These are phyloP conservation scores for Brachymystax lenok DNA, from an alignment of 2,797 vertebrate genomes.

Conservation along the genomic window DNA sequence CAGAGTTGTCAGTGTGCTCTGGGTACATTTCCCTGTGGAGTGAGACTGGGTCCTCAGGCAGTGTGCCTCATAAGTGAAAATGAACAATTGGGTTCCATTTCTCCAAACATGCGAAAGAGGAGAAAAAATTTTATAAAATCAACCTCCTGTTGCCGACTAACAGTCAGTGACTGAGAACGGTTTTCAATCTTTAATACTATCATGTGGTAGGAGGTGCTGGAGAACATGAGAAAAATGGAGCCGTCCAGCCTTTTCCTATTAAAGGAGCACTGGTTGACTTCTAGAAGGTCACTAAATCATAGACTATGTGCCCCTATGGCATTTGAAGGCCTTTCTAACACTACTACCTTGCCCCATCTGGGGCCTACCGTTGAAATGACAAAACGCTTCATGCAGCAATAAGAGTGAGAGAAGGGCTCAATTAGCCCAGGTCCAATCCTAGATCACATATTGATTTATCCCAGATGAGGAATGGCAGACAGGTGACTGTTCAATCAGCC, in stretches of 20 bases:
- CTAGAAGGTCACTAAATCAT: slow-evolving; percentile 62
- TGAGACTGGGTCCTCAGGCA: not conserved
- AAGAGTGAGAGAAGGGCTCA: slow-evolving; percentile 76
- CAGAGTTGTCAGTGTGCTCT: not conserved
- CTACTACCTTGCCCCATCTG: slow-evolving; percentile 41
- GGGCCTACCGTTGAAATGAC: slow-evolving; percentile 67
- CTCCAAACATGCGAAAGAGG: slow-evolving; percentile 2
- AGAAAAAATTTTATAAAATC: not conserved
- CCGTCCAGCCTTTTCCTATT: slow-evolving; percentile 19
- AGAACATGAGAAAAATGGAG: slow-evolving; percentile 41
- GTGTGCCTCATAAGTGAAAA: not conserved
- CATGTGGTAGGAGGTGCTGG: not conserved
- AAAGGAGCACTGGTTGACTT: slow-evolving; percentile 39
- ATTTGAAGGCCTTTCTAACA: slow-evolving; percentile 52
- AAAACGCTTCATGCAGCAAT: slow-evolving; percentile 67
- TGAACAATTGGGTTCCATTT: not conserved
- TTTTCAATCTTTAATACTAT: not conserved
- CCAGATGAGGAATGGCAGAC: slow-evolving; percentile 74
- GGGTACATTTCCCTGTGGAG: not conserved
- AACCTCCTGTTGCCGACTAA: not conserved
- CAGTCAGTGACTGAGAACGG: not conserved
- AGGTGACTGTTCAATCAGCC: slow-evolving; percentile 75
- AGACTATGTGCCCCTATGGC: slow-evolving; percentile 37
- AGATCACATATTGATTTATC: slow-evolving; percentile 78
- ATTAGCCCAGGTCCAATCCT: slow-evolving; percentile 78